A percentile compares a stretch with the other conserved stretches of the same genome.
Evolutionary conservation across 2,113 vertebrate genomes (phyloP).

Genomic region (Labrus mixtus): DNA sequence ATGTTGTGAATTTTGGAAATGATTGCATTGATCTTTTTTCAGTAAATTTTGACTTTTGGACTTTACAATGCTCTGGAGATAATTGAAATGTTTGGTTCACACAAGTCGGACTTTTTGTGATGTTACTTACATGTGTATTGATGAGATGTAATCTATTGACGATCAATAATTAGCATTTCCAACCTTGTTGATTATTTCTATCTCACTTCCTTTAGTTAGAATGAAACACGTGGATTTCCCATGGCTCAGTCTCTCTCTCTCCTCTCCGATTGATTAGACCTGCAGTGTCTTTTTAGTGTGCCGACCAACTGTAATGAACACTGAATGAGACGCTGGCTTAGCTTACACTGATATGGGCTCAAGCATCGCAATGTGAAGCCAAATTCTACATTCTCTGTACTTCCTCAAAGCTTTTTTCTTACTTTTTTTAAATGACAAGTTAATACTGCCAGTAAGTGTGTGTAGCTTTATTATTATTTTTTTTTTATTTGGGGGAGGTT

Average conservation of each 20-base stretch:
- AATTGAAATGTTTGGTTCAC: too few relatives aligned
- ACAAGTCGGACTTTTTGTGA: too few relatives aligned
- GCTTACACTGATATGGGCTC: slow-evolving; percentile 46
- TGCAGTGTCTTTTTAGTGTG: slow-evolving; percentile 13
- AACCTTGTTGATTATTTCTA: background rate
- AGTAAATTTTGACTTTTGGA: too few relatives aligned
- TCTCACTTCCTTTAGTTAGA: background rate
- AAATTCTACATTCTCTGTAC: slow-evolving; percentile 17
- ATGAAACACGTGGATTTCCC: slow-evolving; percentile 23
- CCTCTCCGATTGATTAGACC: slow-evolving; percentile 44
- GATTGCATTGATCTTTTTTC: too few relatives aligned
- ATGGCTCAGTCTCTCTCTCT: slow-evolving; percentile 9
- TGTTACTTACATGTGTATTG: slow-evolving; percentile 7
- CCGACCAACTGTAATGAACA: slow-evolving; percentile 52
- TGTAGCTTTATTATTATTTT: background rate
- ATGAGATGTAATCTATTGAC: slow-evolving; percentile 3
- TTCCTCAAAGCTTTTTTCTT: too few relatives aligned
- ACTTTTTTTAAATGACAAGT: slow-evolving; percentile 26
- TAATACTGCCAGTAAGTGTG: slow-evolving; percentile 1
- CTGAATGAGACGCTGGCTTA: slow-evolving; percentile 38
- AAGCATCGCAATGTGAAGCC: slow-evolving; percentile 35
- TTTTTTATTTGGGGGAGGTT: background rate
- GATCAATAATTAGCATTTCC: slow-evolving; percentile 15
- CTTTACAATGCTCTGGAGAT: too few relatives aligned
- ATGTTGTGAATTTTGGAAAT: background rate